Evolutionary conservation across 2,113 vertebrate genomes (phyloP).

Genomic region (Bagarius yarrelli): DNA sequence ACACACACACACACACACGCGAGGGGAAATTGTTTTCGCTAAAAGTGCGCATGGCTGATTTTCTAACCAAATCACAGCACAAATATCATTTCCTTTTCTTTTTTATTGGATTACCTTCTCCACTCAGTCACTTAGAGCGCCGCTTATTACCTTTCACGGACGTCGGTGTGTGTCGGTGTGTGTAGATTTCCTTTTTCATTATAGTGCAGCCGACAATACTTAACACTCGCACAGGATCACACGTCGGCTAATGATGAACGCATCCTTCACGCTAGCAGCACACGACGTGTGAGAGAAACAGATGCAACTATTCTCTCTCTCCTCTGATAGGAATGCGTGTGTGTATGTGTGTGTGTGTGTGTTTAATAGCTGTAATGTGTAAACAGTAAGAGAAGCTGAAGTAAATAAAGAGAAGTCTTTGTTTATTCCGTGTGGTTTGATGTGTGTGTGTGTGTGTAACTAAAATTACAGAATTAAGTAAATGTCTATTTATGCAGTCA

Average conservation of each 20-base stretch:
- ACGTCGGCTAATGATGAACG: neutral
- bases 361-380: too few species aligned
- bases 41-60: slow-evolving; percentile 27
- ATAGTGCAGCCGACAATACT: slow-evolving; percentile 4
- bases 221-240: slow-evolving; percentile 3
- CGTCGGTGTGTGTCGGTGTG: slow-evolving; percentile 6
- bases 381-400: too few species aligned
- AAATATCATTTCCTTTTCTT: slow-evolving; percentile 43
- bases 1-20: too few species aligned
- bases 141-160: slow-evolving; percentile 40
- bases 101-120: slow-evolving; percentile 42
- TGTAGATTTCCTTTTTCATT: slow-evolving; percentile 30
- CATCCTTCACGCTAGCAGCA: neutral
- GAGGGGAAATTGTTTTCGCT: slow-evolving; percentile 28
- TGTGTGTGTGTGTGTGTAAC: neutral
- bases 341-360: neutral
- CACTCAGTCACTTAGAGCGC: slow-evolving; percentile 36
- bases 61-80: slow-evolving; percentile 43
- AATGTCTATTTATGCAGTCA: neutral
- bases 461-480: slow-evolving; percentile 3
- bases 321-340: neutral
- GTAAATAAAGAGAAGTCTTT: neutral
- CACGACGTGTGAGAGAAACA: neutral
- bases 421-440: neutral
- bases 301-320: neutral